phyloP scores from a whole-genome alignment of 2,113 vertebrate genomes.

The Myotis brandtii region DNA sequence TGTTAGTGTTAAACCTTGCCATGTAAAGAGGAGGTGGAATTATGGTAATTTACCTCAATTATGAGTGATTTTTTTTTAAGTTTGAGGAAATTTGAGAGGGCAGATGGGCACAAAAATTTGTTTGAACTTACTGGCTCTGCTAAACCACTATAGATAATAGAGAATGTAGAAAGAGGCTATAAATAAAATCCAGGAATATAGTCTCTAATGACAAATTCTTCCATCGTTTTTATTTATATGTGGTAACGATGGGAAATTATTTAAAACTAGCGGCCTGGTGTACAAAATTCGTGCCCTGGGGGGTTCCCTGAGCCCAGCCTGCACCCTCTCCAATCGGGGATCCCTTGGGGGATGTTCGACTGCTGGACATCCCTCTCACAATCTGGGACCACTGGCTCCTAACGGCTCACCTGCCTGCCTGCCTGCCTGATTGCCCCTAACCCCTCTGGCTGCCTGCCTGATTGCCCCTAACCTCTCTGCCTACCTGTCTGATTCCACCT shows the following conservation, averaged over 20 bases:
- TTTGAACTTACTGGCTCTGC: slow-evolving; percentile 50
- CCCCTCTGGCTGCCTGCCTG: too few relatives aligned
- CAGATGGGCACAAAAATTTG: not conserved
- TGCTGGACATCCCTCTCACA: too few relatives aligned
- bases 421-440: too few relatives aligned
- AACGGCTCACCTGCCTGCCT: too few relatives aligned
- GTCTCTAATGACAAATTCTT: slow-evolving; percentile 7
- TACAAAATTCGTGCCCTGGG: too few relatives aligned
- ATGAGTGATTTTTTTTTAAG: not conserved
- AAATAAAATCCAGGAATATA: not conserved
- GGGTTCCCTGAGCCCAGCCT: too few relatives aligned
- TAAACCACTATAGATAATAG: not conserved
- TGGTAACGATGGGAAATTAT: not conserved
- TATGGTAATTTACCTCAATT: slow-evolving; percentile 4
- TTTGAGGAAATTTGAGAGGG: not conserved
- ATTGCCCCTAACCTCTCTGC: too few relatives aligned
- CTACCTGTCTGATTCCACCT: too few relatives aligned
- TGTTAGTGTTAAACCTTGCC: not conserved
- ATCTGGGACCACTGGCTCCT: too few relatives aligned
- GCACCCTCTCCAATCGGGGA: too few relatives aligned
- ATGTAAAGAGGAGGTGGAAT: slow-evolving; percentile 3
- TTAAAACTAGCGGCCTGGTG: not conserved
- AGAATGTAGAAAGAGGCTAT: not conserved
- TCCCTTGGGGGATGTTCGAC: too few relatives aligned
- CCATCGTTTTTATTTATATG: not conserved